A percentile compares a stretch with the other conserved stretches of the same genome.
These are phyloP conservation scores for Turritopsis dohrnii DNA, from an alignment of 30 jellyfish, hydroid and myxozoan genomes.

Conservation along the genomic window DNA sequence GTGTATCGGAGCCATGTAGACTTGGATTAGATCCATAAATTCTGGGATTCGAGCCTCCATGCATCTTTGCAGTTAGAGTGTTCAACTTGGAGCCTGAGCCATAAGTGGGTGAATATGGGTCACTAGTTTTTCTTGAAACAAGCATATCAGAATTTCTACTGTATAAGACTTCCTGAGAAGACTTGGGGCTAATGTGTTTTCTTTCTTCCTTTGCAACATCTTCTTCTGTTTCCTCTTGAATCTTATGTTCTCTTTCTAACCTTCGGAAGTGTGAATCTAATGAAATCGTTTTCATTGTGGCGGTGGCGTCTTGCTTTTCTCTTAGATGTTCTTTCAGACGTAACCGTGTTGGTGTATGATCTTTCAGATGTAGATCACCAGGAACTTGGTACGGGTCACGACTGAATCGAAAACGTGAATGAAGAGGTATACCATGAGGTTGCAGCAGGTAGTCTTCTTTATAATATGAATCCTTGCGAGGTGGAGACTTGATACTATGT, in stretches of 20 bases:
- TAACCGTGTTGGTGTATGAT: constrained; percentile 61
- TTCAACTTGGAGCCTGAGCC: constrained; percentile 12
- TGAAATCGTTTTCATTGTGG: constrained; percentile 53
- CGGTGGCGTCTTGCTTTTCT: constrained; percentile 72
- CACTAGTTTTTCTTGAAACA: neutral
- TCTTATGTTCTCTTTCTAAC: constrained; percentile 63
- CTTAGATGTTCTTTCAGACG: constrained; percentile 70
- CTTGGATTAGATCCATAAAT: constrained; percentile 12
- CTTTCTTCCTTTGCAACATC: constrained; percentile 37
- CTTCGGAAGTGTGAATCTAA: constrained; percentile 66
- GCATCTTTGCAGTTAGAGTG: neutral
- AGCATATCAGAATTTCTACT: neutral
- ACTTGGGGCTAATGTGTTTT: neutral
- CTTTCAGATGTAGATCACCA: constrained; percentile 53
- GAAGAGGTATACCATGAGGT: constrained; percentile 55
- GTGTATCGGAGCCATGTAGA: constrained; percentile 28
- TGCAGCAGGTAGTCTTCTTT: constrained; percentile 49
- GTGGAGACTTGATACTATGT: constrained; percentile 18
- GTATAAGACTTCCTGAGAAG: constrained; percentile 6
- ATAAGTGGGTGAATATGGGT: neutral
- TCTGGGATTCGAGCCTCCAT: constrained; percentile 18
- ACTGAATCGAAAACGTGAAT: constrained; percentile 46
- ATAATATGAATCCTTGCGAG: neutral
- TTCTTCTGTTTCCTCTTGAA: constrained; percentile 80
- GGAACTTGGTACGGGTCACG: constrained; percentile 34